These are phyloP conservation scores for Rhyzopertha dominica DNA, from an alignment of 1,140 invertebrate genomes.

Conservation along the genomic window DNA sequence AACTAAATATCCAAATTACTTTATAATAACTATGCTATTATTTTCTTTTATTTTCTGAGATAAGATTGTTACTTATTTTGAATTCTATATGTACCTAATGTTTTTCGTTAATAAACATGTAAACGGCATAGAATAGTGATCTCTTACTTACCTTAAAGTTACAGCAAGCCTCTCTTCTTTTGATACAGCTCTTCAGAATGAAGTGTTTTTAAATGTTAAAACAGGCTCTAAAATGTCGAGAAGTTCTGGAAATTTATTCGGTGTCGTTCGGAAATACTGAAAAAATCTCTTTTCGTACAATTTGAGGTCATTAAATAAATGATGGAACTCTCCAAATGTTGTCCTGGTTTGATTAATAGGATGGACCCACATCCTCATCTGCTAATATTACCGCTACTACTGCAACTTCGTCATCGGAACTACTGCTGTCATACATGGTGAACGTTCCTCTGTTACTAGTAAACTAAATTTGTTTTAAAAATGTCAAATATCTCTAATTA, in stretches of 20 bases:
- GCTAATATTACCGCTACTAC: constrained; percentile 1
- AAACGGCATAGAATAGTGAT: too few species aligned
- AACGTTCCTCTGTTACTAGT: background rate
- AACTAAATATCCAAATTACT: background rate
- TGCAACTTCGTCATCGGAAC: background rate
- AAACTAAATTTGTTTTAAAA: too few species aligned
- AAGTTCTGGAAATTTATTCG: too few species aligned
- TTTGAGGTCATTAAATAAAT: background rate
- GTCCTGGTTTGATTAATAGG: background rate
- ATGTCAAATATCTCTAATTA: too few species aligned
- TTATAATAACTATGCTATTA: background rate
- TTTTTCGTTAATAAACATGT: too few species aligned
- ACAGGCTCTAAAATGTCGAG: too few species aligned
- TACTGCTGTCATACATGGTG: background rate
- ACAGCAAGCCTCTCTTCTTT: too few species aligned
- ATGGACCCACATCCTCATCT: constrained; percentile 1
- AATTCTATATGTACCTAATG: background rate
- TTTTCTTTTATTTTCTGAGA: background rate
- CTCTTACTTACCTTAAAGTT: too few species aligned
- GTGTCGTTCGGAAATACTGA: too few species aligned
- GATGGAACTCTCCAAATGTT: background rate
- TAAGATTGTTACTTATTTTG: background rate
- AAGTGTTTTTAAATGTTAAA: too few species aligned
- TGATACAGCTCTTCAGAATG: too few species aligned
- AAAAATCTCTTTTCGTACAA: background rate